Evolutionary conservation across 1,140 invertebrate species (phyloP), one percentile per base, ranked within the genome.

Genomic region (Stegodyphus dumicola): DNA sequence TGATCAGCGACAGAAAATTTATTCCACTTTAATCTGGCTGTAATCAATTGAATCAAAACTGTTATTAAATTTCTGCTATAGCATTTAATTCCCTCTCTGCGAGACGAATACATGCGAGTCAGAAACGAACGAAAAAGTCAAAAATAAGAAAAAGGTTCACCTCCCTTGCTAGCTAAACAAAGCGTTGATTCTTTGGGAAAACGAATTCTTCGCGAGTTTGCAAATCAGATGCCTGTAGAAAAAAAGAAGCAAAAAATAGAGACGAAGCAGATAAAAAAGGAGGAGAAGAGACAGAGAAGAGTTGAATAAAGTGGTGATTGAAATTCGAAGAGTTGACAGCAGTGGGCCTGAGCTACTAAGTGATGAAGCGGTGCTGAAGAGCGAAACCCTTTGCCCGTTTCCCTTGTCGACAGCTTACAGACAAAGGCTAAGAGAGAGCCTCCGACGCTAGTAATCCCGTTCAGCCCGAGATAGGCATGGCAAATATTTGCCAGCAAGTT

Each of bases 241-340:
- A 75, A 75, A 15, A 75, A 75, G 51, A 83, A 52, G 13, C 15
- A 48, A 75, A 66, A 65, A 52, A 83, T 11, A 53, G 51, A 17
- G 51, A 75, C 73, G 49, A 65, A 83, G 49, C 5, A 66, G 70
- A 75, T 65, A 77, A 53, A 60, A 51, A 66, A 65, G 49, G 5
- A 18, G 56, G 18, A 71, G 69, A 64, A 53, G 74, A 70, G 74
- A 76, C 11, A 70, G 71, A 74, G 79, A 71, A 83, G 81, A 85
- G 81, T 77, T 85, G 81, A 85, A 85, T 85, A 85, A 85, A 85
- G 81, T 75, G 73, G 81, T 85, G 81, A 85, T 85, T 85, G 81
- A 85, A 85, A 85, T 85, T 85, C 81, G 81, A 85, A 85, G 73
- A 85, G 81, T 77, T 85, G 81, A 85, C 81, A 85, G 74, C 64